Evolutionary conservation across 2,888 invertebrate genomes (phyloP), one percentile per base, ranked within the genome.

Genomic region (Vesta saturnalis): DNA sequence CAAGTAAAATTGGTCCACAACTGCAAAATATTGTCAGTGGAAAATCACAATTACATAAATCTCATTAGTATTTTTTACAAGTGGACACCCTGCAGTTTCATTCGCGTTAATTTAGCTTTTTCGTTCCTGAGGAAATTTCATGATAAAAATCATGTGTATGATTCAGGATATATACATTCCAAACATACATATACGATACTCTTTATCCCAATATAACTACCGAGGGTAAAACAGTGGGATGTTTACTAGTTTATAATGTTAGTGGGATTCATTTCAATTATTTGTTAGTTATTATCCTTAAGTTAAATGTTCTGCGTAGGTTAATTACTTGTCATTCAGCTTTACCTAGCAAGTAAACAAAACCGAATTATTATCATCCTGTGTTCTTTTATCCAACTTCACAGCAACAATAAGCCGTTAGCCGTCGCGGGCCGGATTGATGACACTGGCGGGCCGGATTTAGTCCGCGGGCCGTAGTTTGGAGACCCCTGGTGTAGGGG

Each of bases 401-500:
- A 60, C 19, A 60, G 21, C 21, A 60, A 49, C 43, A 60, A 60
- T 21, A 56, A 56, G 56, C 4, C 22, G n/a, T 22, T 56, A 56
- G 15, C 56, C 21, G 23, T 56, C 60, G 23, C 47, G 60, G 47
- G 19, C 47, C 14, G 60, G 49, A 49, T 22, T 39, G 18, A 60
- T 39, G 35, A 35, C 19, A 43, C 39, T 43, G 18, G 49, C 47
- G 47, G 60, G 60, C 23, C 47, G 60, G 46, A 46, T 59, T 22
- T 46, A 19, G 60, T 16, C 47, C 46, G n/a, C n/a, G n/a, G n/a
- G n/a, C n/a, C n/a, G 18, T 46, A 59, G 52, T 49, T 60, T 16
- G 60, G 22, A 23, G 47, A 52, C 52, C 18, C 19, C 52, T 10
- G 54, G 3, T 14, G 19, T 56, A 71, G 73, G n/a, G n/a, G n/a